Conservation (phyloP, 2,888 invertebrate genomes). For the Cephus rjabovi region DNA sequence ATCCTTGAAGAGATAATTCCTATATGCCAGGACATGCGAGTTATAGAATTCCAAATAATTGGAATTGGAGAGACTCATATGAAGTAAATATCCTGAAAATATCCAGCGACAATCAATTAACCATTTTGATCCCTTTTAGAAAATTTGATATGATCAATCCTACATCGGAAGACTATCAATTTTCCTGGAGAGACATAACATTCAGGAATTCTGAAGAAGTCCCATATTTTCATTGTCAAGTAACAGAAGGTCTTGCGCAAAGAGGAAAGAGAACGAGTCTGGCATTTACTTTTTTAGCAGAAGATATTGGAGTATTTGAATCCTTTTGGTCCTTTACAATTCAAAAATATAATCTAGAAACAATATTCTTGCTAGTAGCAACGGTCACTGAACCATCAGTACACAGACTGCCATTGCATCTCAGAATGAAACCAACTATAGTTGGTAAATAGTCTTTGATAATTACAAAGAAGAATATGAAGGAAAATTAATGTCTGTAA, state of each 20-base stretch:
- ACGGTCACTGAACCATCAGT: constrained; percentile 74
- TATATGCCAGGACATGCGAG: constrained; percentile 47
- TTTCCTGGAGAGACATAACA: constrained; percentile 71
- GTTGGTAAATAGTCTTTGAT: constrained; percentile 64
- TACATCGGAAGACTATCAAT: constrained; percentile 72
- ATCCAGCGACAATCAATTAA: neutral
- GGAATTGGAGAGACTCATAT: constrained; percentile 71
- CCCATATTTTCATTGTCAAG: constrained; percentile 70
- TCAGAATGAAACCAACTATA: constrained; percentile 73
- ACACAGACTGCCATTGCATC: constrained; percentile 71
- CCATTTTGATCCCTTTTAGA: constrained; percentile 62
- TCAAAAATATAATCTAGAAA: constrained; percentile 69
- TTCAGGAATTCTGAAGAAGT: constrained; percentile 63
- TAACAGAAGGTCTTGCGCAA: constrained; percentile 71
- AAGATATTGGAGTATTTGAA: constrained; percentile 74
- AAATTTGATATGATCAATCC: constrained; percentile 77
- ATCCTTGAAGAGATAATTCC: constrained; percentile 66
- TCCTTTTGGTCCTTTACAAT: constrained; percentile 76
- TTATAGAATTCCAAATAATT: constrained; percentile 76
- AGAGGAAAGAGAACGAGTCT: constrained; percentile 72
- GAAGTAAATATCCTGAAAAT: constrained; percentile 59
- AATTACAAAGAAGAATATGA: neutral
- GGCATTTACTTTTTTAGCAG: constrained; percentile 75
- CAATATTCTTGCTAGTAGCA: constrained; percentile 74
- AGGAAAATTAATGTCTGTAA: neutral